Percentiles rank a stretch among this genome's conserved stretches.
Conservation (phyloP, 2,888 invertebrate species). For the Tipula helvola region DNA sequence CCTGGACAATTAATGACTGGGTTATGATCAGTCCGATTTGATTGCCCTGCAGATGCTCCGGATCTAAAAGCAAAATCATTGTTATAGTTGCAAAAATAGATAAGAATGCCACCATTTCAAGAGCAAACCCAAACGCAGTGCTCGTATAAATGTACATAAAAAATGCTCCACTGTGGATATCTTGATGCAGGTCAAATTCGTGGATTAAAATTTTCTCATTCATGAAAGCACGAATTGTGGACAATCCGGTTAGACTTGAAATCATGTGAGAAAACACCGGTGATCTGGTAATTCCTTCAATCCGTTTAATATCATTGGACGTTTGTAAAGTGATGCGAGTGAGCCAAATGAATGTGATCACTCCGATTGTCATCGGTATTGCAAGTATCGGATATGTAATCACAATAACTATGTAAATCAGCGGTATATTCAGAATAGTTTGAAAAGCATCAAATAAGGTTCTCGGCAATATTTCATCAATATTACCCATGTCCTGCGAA, state of each 20-base stretch:
- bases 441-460: slow-evolving; percentile 53
- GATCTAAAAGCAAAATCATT: slow-evolving; percentile 41
- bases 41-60: slow-evolving; percentile 25
- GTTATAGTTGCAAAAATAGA: slow-evolving; percentile 51
- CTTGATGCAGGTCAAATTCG: slow-evolving; percentile 48
- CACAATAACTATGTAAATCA: slow-evolving; percentile 49
- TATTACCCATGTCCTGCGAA: slow-evolving; percentile 72
- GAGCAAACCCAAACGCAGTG: slow-evolving; percentile 49
- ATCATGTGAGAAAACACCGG: slow-evolving; percentile 70
- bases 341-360: slow-evolving; percentile 43
- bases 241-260: slow-evolving; percentile 58
- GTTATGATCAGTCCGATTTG: slow-evolving; percentile 42
- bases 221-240: slow-evolving; percentile 61
- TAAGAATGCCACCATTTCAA: slow-evolving; percentile 49
- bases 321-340: slow-evolving; percentile 51
- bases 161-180: slow-evolving; percentile 55
- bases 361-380: slow-evolving; percentile 43
- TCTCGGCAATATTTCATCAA: slow-evolving; percentile 65
- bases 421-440: slow-evolving; percentile 35
- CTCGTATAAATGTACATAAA: slow-evolving; percentile 50
- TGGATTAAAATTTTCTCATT: slow-evolving; percentile 48
- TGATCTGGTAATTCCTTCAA: slow-evolving; percentile 55
- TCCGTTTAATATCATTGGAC: slow-evolving; percentile 53
- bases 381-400: slow-evolving; percentile 47
- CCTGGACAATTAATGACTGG: slow-evolving; percentile 38